Percentiles rank a stretch among this genome's conserved stretches.
Evolutionary conservation across 2,113 vertebrate genomes (phyloP).

Genomic region (Chaenocephalus aceratus): DNA sequence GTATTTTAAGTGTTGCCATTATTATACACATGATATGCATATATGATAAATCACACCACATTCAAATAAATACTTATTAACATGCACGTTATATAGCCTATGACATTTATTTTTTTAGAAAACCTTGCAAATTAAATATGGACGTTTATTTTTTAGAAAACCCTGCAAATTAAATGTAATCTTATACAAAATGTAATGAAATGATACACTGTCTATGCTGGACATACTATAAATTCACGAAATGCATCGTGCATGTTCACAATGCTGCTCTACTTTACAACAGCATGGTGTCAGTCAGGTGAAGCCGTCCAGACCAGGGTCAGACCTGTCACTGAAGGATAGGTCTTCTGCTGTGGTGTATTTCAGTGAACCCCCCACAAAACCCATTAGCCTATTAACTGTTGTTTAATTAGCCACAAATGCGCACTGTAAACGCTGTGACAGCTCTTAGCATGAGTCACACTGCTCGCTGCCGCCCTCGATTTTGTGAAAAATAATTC

Average conservation of each 20-base stretch:
- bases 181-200: not conserved
- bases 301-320: not conserved
- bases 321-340: too few relatives aligned
- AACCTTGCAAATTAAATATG: not conserved
- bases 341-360: not conserved
- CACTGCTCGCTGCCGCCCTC: not conserved
- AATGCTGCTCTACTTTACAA: conserved; percentile 4
- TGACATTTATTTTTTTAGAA: too few relatives aligned
- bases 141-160: too few relatives aligned
- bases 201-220: not conserved
- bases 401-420: not conserved
- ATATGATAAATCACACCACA: not conserved
- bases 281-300: conserved; percentile 53
- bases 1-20: not conserved
- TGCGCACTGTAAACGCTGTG: not conserved
- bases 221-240: too few relatives aligned
- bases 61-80: not conserved
- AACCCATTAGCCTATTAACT: not conserved
- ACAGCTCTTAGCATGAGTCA: too few relatives aligned
- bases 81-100: too few relatives aligned
- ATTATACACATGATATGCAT: too few relatives aligned
- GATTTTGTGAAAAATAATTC: not conserved
- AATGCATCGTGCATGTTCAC: not conserved
- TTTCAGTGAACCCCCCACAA: not conserved
- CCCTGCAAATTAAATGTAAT: not conserved